Base-by-base conservation (phyloP, 2,888 invertebrate genomes). In the Trissolcus brochymenae region DNA sequence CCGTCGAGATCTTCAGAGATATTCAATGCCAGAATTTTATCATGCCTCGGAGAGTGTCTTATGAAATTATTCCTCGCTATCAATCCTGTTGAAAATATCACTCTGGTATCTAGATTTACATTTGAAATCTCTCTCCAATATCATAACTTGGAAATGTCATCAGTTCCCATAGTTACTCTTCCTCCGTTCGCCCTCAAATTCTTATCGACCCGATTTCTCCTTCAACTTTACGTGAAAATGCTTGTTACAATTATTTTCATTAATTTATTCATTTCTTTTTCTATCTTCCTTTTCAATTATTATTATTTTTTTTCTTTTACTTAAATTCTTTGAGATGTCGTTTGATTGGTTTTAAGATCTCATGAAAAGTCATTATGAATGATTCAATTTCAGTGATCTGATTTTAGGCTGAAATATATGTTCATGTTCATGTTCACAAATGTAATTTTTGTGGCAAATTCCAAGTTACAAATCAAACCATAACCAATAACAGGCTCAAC, bases 131-230 rank as follows among this genome's bases (percentile, higher is more conserved):
- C 46, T 16, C n/a, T 46, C 16, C 25, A 53, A 53, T 21, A 21
- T 21, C 9, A 53, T 25, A 25, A 53, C 21, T 21, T 53, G 53
- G 53, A 53, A 53, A 53, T 53, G 53, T 53, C 53, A 53, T 53
- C 25, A 53, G 53, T 21, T 53, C n/a, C 21, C 53, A 53, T 53
- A 53, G 53, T 53, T 53, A 53, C 53, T 25, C 53, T 53, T 53
- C 7, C n/a, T 53, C 13, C 53, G 16, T 11, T 19, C 2, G 46
- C 3, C 16, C 46, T 46, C 14, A 16, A 46, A 46, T 46, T 46
- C 46, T n/a, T 46, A 46, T 46, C 16, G 46, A 46, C 11, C 43
- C 43, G n/a, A 43, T 43, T 13, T n/a, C 13, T 43, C n/a, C 13
- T 46, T 46, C 16, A 46, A 46, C 6, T 46, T 46, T 46, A 43